Evolutionary conservation across 2,888 invertebrate genomes (phyloP).

Genomic region (Leptura quadrifasciata): DNA sequence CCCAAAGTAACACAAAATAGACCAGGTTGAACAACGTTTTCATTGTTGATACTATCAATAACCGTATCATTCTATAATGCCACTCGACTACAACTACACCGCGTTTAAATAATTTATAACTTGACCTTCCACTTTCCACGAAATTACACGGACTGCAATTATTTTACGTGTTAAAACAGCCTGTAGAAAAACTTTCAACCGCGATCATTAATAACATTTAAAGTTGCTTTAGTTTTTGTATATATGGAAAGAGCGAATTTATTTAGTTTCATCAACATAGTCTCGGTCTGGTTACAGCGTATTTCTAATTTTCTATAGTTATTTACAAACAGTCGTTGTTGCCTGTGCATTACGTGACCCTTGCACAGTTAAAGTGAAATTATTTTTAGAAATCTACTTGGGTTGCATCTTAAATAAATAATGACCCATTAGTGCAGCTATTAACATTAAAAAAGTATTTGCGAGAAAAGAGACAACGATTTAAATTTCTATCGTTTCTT

Average conservation of each 20-base stretch:
- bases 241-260: constrained; percentile 46
- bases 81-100: constrained; percentile 21
- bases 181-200: constrained; percentile 29
- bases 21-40: background rate
- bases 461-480: background rate
- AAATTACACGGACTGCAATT: constrained; percentile 17
- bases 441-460: background rate
- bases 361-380: constrained; percentile 54
- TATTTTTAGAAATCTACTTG: constrained; percentile 56
- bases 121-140: constrained; percentile 26
- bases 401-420: constrained; percentile 33
- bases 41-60: background rate
- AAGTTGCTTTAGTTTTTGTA: constrained; percentile 43
- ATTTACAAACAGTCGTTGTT: constrained; percentile 38
- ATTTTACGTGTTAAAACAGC: background rate
- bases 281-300: constrained; percentile 58
- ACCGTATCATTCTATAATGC: background rate
- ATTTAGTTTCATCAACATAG: constrained; percentile 49
- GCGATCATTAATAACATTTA: constrained; percentile 29
- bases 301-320: constrained; percentile 57
- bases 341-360: constrained; percentile 52
- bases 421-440: constrained; percentile 4
- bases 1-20: background rate
- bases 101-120: constrained; percentile 16
- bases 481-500: background rate